Conservation (phyloP, 1,140 invertebrate genomes). For the Drosophila equinoxialis region DNA sequence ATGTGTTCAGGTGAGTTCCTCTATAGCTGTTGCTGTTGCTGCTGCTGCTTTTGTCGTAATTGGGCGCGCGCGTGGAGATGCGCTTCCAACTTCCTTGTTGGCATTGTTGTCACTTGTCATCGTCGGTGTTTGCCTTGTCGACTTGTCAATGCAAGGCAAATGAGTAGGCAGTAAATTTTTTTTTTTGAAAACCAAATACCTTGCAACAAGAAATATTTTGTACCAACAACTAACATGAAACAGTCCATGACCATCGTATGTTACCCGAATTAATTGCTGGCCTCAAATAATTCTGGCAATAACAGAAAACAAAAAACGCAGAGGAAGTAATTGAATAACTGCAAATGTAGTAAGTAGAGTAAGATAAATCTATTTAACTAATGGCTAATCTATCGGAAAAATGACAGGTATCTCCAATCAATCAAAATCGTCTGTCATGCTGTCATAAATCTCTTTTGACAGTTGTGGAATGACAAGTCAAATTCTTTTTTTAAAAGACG, state of each 20-base stretch:
- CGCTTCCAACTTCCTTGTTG: conserved; percentile 70
- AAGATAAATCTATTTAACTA: neutral
- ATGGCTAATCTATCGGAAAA: too few relatives aligned
- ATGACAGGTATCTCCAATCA: too few relatives aligned
- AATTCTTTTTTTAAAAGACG: too few relatives aligned
- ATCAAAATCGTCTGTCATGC: too few relatives aligned
- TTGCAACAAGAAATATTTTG: neutral
- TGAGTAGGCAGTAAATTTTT: conserved; percentile 14
- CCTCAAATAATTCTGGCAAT: neutral
- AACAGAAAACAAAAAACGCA: neutral
- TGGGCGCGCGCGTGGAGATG: conserved; percentile 75
- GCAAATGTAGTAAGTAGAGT: neutral
- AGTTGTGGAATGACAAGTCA: too few relatives aligned
- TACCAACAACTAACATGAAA: neutral
- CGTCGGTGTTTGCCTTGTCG: conserved; percentile 27
- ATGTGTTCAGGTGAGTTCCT: conserved; percentile 11
- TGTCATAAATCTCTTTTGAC: too few relatives aligned
- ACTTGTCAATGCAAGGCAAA: conserved; percentile 46
- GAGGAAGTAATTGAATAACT: neutral
- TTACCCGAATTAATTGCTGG: neutral
- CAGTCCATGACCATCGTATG: neutral
- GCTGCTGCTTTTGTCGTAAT: conserved; percentile 69
- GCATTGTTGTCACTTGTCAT: conserved; percentile 47
- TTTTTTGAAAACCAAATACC: conserved; percentile 19
- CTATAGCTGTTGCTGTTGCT: neutral